These are phyloP conservation scores for Stictonetta naevosa DNA, from an alignment of 2,113 vertebrate species.

Conservation along the genomic window DNA sequence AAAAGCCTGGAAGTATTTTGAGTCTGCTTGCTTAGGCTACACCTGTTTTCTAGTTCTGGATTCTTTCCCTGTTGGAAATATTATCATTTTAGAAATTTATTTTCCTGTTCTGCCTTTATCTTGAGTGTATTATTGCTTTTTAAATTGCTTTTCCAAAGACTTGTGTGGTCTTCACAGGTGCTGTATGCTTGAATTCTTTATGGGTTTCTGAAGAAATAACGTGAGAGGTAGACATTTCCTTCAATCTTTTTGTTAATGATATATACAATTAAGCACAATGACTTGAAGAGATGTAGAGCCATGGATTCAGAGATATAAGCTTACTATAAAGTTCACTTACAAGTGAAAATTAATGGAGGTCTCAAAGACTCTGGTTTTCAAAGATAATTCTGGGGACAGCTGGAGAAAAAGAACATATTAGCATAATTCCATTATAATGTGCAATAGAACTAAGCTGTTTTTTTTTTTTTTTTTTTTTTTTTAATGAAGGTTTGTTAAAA, in stretches of 20 bases:
- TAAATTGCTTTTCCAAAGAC: slow-evolving; percentile 19
- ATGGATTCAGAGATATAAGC: not conserved
- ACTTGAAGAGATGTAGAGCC: not conserved
- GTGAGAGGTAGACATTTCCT: not conserved
- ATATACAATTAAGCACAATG: not conserved
- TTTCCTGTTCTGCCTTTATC: slow-evolving; percentile 18
- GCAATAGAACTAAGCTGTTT: not conserved
- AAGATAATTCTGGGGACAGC: not conserved
- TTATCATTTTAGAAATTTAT: slow-evolving; percentile 3
- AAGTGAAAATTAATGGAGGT: not conserved
- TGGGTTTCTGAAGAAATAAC: not conserved
- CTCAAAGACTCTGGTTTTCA: not conserved
- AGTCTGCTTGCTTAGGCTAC: not conserved
- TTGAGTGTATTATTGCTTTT: slow-evolving; percentile 49
- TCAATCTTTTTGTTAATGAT: not conserved
- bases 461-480: not conserved
- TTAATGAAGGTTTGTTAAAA: not conserved
- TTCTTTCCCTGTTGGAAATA: not conserved
- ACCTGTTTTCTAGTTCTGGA: not conserved
- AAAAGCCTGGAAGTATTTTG: not conserved
- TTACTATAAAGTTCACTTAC: not conserved
- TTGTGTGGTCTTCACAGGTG: not conserved
- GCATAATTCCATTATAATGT: not conserved
- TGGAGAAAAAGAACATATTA: not conserved
- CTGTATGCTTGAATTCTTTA: not conserved